These are phyloP conservation scores for Harpalus rubripes DNA, from an alignment of 2,888 invertebrate genomes.

Conservation along the genomic window DNA sequence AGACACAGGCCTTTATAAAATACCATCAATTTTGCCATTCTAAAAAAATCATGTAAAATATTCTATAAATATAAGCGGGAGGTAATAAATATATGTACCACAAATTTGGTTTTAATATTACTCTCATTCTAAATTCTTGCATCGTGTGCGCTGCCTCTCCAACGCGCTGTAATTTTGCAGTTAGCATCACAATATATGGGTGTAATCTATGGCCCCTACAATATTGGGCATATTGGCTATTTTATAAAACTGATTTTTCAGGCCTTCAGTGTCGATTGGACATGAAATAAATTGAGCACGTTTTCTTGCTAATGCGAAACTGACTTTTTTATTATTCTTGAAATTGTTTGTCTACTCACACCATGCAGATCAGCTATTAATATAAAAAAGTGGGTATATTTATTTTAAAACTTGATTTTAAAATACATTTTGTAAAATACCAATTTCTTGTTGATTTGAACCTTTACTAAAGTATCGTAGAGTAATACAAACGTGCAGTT, in stretches of 20 bases:
- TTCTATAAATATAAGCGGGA: background rate
- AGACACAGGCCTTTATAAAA: too few relatives aligned
- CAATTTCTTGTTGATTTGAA: background rate
- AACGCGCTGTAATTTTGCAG: conserved; percentile 20
- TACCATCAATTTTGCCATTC: conserved; percentile 30
- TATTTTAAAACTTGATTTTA: background rate
- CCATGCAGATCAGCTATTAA: conserved; percentile 26
- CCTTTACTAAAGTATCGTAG: conserved; percentile 17
- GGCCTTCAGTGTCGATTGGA: background rate
- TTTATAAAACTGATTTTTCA: conserved; percentile 6
- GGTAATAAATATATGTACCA: background rate
- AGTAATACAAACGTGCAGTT: background rate
- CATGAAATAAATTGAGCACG: background rate
- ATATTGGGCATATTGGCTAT: conserved; percentile 4
- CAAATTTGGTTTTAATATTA: conserved; percentile 20
- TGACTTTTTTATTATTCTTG: background rate
- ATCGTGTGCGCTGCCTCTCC: conserved; percentile 39
- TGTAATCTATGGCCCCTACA: conserved; percentile 11
- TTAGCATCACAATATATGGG: conserved; percentile 34
- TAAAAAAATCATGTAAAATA: background rate
- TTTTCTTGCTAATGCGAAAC: background rate
- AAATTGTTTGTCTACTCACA: background rate
- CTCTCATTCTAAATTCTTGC: conserved; percentile 3
- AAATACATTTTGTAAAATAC: too few relatives aligned
- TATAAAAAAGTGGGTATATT: background rate